Percentiles rank a stretch among this genome's conserved stretches.
Evolutionary conservation across 2,888 invertebrate genomes (phyloP).

Genomic region (Trichopoda pennipes): DNA sequence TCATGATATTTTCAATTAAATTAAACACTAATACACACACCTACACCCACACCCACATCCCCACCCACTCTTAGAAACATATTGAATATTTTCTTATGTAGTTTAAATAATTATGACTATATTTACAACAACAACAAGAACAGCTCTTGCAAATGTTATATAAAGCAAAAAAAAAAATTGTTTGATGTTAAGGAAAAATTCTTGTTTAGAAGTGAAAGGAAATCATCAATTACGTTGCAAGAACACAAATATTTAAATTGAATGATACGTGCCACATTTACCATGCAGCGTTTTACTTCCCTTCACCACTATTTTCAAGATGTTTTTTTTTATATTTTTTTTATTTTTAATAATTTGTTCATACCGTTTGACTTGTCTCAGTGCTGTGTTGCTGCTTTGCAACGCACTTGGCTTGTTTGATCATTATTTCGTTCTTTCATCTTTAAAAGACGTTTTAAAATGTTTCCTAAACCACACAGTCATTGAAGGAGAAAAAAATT

Average conservation of each 20-base stretch:
- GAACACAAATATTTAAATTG: neutral
- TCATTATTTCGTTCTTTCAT: constrained; percentile 33
- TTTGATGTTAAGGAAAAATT: too few species aligned
- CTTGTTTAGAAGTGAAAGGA: neutral
- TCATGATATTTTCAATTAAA: constrained; percentile 36
- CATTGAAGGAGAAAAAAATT: neutral
- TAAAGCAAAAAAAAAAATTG: too few species aligned
- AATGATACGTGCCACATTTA: constrained; percentile 57
- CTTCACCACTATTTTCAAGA: neutral
- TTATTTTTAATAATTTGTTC: neutral
- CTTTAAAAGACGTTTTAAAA: constrained; percentile 12
- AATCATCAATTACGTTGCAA: constrained; percentile 41
- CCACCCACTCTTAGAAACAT: neutral
- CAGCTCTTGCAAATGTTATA: too few species aligned
- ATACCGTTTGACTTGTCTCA: too few species aligned
- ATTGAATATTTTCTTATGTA: neutral
- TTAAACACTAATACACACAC: constrained; percentile 1
- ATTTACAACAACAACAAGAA: neutral
- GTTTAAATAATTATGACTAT: constrained; percentile 14
- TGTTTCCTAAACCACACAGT: neutral
- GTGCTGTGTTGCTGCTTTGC: constrained; percentile 2
- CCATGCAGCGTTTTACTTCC: constrained; percentile 6
- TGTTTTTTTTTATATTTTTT: neutral
- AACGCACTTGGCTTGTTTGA: constrained; percentile 18
- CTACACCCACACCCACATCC: too few species aligned